Evolutionary conservation across 2,888 invertebrate genomes (phyloP), one percentile per base, ranked within the genome.

Genomic region (Metopia argyrocephala): DNA sequence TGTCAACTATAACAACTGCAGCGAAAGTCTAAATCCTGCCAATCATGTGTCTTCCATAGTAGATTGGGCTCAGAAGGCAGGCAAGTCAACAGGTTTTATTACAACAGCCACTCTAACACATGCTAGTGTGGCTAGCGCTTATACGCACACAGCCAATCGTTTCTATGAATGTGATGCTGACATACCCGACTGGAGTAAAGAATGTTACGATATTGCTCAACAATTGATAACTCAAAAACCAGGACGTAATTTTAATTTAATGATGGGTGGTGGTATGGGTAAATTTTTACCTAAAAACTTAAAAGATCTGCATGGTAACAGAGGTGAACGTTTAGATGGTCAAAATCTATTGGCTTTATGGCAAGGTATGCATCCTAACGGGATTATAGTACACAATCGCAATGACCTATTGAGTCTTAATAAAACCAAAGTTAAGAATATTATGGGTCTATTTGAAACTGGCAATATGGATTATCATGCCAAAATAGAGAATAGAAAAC

Each of bases 81-180:
- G 92, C 0, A 94, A 93, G 86, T 89, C 91, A 0, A 82, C 92
- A 85, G 94, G 94, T 0, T 83, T 94, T 4, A 95, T 96, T 1
- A 96, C 96, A 0, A 96, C 95, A 0, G 94, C 95, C 0, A 91
- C 95, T 12, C 92, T 96, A 0, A 96, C 96, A 0, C 95, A 96
- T 87, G 96, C 96, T 0, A 95, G 95, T 2, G 96, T 96, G 0
- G 93, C 94, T 0, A 93, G 92, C 0, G 90, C 92, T 85, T 93
- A 92, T 85, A 92, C 93, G 0, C 93, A 93, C 81, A 92, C 92
- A 0, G 93, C 94, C 0, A 92, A 93, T 78, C 91, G 96, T 5
- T 91, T 94, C 84, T 96, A 95, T 94, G 95, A 96, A 89, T 91
- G 91, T 3, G 95, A 95, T 85, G 91, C 91, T 0, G 92, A 94